Conservation (phyloP, 2,797 vertebrate species). For the Phoxinus dragarum region DNA sequence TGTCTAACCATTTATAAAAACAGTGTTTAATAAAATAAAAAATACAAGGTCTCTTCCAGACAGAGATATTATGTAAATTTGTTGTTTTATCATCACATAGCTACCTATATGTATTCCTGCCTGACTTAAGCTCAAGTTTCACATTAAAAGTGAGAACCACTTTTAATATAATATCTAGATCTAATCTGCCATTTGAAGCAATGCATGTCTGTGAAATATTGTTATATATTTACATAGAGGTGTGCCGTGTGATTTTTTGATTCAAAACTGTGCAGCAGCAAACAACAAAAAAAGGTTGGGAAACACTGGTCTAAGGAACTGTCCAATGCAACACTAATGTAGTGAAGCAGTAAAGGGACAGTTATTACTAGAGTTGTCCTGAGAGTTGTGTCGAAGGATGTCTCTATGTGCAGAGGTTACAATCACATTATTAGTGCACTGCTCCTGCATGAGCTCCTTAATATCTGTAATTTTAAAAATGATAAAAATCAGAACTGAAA, state of each 20-base stretch:
- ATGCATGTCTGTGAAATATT: not conserved
- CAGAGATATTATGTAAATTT: too few species aligned
- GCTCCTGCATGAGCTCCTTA: constrained; percentile 84
- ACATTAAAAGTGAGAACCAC: too few species aligned
- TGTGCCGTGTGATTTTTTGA: not conserved
- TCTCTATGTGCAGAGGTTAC: constrained; percentile 85
- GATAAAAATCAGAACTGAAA: not conserved
- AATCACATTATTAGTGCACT: constrained; percentile 86
- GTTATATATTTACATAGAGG: not conserved
- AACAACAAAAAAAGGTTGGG: not conserved
- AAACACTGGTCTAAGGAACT: not conserved
- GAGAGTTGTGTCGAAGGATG: constrained; percentile 81
- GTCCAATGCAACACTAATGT: not conserved
- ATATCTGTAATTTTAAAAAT: constrained; percentile 75
- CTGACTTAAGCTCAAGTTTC: too few species aligned
- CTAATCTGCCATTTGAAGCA: not conserved
- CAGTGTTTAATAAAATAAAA: too few species aligned
- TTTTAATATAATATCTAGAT: not conserved
- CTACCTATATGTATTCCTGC: too few species aligned
- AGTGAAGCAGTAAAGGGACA: not conserved
- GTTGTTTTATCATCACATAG: too few species aligned
- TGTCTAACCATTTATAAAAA: too few species aligned
- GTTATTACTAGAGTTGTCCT: constrained; percentile 82
- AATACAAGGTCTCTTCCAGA: too few species aligned
- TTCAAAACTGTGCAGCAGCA: not conserved